Evolutionary conservation across 1,140 invertebrate genomes (phyloP), one percentile per base, ranked within the genome.

Genomic region (Piezodorus guildinii): DNA sequence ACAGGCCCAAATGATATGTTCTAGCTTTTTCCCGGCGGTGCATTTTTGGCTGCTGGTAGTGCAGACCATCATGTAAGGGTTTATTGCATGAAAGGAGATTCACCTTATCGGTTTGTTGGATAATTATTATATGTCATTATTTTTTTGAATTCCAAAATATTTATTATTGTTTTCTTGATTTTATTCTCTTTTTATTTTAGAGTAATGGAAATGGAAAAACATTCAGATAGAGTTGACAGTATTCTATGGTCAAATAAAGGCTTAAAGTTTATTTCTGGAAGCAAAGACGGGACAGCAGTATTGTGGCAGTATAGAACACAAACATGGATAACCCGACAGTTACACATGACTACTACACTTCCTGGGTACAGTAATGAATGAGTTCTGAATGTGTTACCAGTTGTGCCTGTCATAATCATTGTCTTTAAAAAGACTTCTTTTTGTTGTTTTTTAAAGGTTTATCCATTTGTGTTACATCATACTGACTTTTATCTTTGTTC

Each of bases 1-100:
- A 46, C 87, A 90, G 70, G 92, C 92, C 17, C 93, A 96, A 79
- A 96, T 98, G 86, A 86, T 98, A 66, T 98, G 94, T 75, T 88
- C 91, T 0, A 91, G 91, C 0, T 97, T 96, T 76, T 96, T 71
- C 83, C 91, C 1, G 94, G 95, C 44, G 96, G 96, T 9, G 83
- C 86, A 49, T 96, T 98, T 76, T 79, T 95, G 68, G 94, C 94
- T 8, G 89, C 94, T 23, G 96, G 95, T 30, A 94, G 88, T 67
- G 90, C 91, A 0, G 94, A 98, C 77, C 89, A 96, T 75, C 85
- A 93, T 74, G 91, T 97, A 19, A 79, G 94, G 54, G 88, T 96
- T 5, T 98, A 96, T 72, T 81, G 85, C 65, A 86, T 97, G 80
- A 77, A 83, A 14, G 62, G 59, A 61, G 85, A 83, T 5, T 79